Evolutionary conservation across 2,797 vertebrate genomes (phyloP), one percentile per base, ranked within the genome.

Genomic region (Picus viridis): DNA sequence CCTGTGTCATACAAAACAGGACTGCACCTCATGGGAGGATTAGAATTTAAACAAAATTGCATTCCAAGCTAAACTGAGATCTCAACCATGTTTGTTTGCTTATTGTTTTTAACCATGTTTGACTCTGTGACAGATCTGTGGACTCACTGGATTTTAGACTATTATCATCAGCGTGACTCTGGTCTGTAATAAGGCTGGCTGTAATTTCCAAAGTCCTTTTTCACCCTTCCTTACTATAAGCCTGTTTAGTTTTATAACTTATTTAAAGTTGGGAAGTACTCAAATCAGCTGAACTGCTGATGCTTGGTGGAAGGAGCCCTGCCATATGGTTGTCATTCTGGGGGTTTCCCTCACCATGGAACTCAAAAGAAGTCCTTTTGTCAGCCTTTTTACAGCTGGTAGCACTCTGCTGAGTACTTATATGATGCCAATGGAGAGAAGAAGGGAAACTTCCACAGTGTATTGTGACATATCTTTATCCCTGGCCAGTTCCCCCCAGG

Each of bases 1-100:
- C 24, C 22, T 51, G 8, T 63, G 18, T 82, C 53, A 30, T 47
- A 43, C 11, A 49, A 61, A 88, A 32, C 54, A 68, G 29, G 62
- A 51, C 47, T 74, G 14, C 11, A 27, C 32, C 16, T 79, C 58
- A 65, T 58, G 51, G n/a, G 45, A 74, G 26, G 29, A 77, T 49
- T 86, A 34, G 77, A 71, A 76, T 65, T 68, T 59, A 89, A 84
- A 76, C 65, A 62, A 45, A 90, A 84, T 43, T 68, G 49, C 58
- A 26, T 86, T 91, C 32, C 51, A 57, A 58, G 51, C 45, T 73
- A 73, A 51, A 74, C 3, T 54, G 72, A 79, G 45, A 54, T 45
- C 20, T 80, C 15, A 7, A 7, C 6, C 6, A 2, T 53, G 24
- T 34, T 69, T 51, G 29, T 49, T 39, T 39, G 39, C 5, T 78